Evolutionary conservation across 2,113 vertebrate species (phyloP), one percentile per base, ranked within the genome.

Genomic region (Narcine bancroftii): DNA sequence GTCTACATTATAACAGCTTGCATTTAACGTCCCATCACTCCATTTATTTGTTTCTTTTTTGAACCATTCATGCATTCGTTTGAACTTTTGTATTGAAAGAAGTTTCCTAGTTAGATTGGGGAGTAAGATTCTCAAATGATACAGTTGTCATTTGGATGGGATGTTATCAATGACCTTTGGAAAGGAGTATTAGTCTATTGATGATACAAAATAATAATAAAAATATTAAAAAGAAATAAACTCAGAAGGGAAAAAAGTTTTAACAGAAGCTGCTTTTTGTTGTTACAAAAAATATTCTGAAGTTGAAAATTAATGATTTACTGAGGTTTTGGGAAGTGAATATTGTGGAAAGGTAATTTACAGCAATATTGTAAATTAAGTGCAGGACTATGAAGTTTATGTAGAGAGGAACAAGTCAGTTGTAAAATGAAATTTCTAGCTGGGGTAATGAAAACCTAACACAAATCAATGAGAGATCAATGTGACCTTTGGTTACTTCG

Each of bases 281-380:
- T 53, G 3, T 50, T 81, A 7, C 50, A 85, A 85, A 81, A 50
- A 81, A 26, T 13, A 50, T 29, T 56, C 29, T 85, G 36, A 47
- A 85, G 50, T 85, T 56, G 50, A 85, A 85, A 85, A 85, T 85
- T 56, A 56, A 85, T 60, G 29, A 85, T 56, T 85, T n/a, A 85
- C 26, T 53, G 47, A 83, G 56, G 47, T 33, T 53, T 50, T 83
- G 79, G 50, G 26, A n/a, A n/a, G 47, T 29, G 47, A 53, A 83
- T 33, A 83, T 15, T 56, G 7, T 56, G 29, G 33, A 85, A 56
- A 81, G 26, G 6, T 24, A 81, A 79, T 81, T 50, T 81, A 33
- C 24, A 47, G 11, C 81, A n/a, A 6, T 56, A 15, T 56, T 53
- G 47, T 53, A 56, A 83, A 53, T 83, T 56, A 85, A 1, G 50